Percentiles rank a stretch among this genome's conserved stretches.
phyloP scores from a whole-genome alignment of 2,113 vertebrate genomes.

The Tetrao urogallus region DNA sequence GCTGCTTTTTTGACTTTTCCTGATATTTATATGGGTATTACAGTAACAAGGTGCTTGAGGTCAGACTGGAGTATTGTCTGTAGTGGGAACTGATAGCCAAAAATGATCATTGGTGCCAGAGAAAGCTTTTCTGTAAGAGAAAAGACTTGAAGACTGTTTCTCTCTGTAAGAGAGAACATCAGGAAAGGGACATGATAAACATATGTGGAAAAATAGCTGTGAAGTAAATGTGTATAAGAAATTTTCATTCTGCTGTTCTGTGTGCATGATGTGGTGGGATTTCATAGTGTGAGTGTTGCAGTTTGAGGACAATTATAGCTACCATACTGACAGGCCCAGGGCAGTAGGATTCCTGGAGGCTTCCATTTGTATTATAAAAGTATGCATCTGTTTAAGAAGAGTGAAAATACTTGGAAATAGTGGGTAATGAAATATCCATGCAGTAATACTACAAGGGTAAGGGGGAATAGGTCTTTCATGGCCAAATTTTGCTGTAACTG shows the following conservation, averaged over 20 bases:
- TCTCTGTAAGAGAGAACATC: neutral
- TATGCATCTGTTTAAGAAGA: neutral
- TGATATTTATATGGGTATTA: neutral
- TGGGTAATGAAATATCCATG: neutral
- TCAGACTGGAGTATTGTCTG: neutral
- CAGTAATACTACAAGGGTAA: neutral
- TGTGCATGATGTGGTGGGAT: neutral
- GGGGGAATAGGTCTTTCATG: neutral
- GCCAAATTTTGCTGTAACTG: neutral
- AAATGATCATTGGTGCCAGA: neutral
- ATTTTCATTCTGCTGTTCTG: neutral
- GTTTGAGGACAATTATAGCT: neutral
- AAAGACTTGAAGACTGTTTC: neutral
- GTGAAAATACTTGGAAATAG: neutral
- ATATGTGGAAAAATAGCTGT: neutral
- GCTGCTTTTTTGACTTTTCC: neutral
- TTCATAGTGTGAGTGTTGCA: neutral
- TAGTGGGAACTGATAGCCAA: neutral
- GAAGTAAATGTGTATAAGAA: neutral
- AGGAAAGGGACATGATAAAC: neutral
- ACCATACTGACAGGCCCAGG: too few relatives aligned
- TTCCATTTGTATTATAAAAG: neutral
- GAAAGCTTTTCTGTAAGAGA: neutral
- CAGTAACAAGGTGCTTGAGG: neutral
- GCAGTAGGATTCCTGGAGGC: neutral